phyloP scores from a whole-genome alignment of 2,113 vertebrate species.

The Psittacula cyanocephala region DNA sequence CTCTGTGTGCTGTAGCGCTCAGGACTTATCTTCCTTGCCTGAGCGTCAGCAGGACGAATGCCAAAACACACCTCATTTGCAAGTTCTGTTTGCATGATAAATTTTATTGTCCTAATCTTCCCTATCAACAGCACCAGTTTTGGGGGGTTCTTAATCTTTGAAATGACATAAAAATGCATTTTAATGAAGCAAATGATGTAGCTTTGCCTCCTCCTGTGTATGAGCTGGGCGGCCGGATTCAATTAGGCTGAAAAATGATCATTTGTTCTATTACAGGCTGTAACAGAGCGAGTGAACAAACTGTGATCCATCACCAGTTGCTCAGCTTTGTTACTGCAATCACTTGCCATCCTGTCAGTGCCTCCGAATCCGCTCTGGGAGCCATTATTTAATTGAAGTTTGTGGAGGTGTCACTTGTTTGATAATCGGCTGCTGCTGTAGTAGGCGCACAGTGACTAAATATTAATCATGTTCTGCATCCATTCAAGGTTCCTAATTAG shows the following conservation, averaged over 20 bases:
- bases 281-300: neutral
- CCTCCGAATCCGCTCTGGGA: conserved; percentile 2
- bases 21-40: neutral
- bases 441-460: neutral
- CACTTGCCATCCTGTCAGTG: neutral
- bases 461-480: conserved; percentile 56
- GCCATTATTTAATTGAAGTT: conserved; percentile 55
- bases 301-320: conserved; percentile 18
- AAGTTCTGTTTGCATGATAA: conserved; percentile 6
- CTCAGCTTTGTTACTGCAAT: neutral
- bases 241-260: conserved; percentile 67
- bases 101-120: conserved; percentile 42
- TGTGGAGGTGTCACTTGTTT: conserved; percentile 40
- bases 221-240: conserved; percentile 22
- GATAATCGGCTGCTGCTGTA: conserved; percentile 41
- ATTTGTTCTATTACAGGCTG: conserved; percentile 43
- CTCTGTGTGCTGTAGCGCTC: neutral
- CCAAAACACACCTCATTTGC: conserved; percentile 25
- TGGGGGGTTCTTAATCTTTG: neutral
- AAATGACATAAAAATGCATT: conserved; percentile 15
- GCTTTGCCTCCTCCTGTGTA: conserved; percentile 23
- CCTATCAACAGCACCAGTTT: neutral
- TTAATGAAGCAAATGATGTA: conserved; percentile 19
- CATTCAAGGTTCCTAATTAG: conserved; percentile 37
- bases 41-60: neutral